Percentiles rank a stretch among this genome's conserved stretches.
These are phyloP conservation scores for Uria aalge DNA, from an alignment of 2,113 vertebrate genomes.

Conservation along the genomic window DNA sequence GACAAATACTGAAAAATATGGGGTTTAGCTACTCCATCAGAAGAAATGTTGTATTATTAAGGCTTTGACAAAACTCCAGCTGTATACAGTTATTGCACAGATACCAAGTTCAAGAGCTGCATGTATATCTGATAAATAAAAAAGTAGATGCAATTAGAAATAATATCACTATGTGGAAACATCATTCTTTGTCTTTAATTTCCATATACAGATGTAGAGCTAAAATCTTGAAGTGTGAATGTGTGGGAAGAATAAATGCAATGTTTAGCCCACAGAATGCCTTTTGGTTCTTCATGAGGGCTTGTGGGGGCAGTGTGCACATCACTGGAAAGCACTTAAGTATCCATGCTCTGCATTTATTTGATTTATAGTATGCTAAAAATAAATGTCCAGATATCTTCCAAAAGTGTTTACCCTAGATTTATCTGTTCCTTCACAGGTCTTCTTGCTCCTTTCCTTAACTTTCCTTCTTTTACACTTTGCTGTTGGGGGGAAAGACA, in stretches of 20 bases:
- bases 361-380: background rate
- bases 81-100: background rate
- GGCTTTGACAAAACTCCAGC: background rate
- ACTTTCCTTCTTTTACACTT: background rate
- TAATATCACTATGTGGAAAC: background rate
- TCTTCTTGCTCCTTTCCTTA: background rate
- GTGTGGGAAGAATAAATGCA: background rate
- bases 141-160: background rate
- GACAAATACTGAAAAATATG: background rate
- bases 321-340: background rate
- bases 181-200: background rate
- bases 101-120: background rate
- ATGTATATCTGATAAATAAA: background rate
- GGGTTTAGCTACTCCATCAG: background rate
- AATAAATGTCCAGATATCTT: background rate
- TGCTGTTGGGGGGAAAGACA: background rate
- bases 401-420: background rate
- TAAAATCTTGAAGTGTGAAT: background rate
- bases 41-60: background rate
- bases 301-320: background rate
- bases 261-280: background rate
- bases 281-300: background rate
- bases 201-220: background rate
- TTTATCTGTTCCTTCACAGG: background rate
- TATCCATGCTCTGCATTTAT: background rate